Conservation (phyloP, 2,888 invertebrate species). For the Heliconius charithonia region DNA sequence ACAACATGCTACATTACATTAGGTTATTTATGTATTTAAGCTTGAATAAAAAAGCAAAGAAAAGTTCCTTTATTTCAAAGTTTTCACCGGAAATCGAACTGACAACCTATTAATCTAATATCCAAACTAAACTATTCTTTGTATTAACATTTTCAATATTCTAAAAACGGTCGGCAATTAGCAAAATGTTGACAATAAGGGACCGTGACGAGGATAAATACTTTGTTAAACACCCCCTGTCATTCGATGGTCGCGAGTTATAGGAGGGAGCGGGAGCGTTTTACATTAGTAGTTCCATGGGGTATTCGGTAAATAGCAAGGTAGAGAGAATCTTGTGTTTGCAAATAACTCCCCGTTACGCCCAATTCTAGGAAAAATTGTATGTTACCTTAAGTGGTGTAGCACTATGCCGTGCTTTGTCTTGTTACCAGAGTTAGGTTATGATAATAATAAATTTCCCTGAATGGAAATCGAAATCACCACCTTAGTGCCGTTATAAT, state of each 20-base stretch:
- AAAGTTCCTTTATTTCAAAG: background rate
- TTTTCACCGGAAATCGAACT: slow-evolving; percentile 8
- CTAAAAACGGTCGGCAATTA: slow-evolving; percentile 46
- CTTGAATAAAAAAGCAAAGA: background rate
- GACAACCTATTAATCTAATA: background rate
- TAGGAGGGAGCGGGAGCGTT: slow-evolving; percentile 22
- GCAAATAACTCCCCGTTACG: too few relatives aligned
- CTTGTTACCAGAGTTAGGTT: too few relatives aligned
- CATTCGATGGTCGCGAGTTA: slow-evolving; percentile 15
- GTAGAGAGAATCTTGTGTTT: background rate
- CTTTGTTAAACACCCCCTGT: slow-evolving; percentile 32
- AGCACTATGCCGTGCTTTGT: too few relatives aligned
- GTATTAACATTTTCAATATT: slow-evolving; percentile 45
- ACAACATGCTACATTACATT: too few relatives aligned
- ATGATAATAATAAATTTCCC: too few relatives aligned
- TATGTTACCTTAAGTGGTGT: too few relatives aligned
- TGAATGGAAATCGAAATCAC: too few relatives aligned
- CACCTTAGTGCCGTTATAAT: too few relatives aligned
- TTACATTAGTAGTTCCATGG: background rate
- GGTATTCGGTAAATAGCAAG: background rate
- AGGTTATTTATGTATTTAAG: too few relatives aligned
- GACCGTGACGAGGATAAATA: slow-evolving; percentile 41
- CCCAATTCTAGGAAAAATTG: too few relatives aligned
- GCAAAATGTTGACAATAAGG: slow-evolving; percentile 46
- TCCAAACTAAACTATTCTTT: background rate